Base-by-base conservation (phyloP, 1,140 invertebrate genomes). In the Sminthurides bifidus region DNA sequence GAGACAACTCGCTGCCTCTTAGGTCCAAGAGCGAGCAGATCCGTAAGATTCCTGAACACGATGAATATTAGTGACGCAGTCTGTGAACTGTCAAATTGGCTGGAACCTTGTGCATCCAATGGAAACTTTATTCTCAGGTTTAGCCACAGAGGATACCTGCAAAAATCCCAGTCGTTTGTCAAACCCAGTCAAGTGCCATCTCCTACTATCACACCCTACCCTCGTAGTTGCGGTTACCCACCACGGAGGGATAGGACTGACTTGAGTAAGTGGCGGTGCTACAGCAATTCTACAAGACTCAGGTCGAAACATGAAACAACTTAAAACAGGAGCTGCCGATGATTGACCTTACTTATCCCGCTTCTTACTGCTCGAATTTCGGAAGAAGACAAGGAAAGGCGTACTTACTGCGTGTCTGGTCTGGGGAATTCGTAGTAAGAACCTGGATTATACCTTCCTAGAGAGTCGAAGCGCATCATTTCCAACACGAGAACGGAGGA, bases 61-160 rank as follows among this genome's bases (percentile, higher is more conserved):
- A 38, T 27, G 24, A 58, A 35, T 15, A 43, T 21, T 3, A 53
- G 38, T 2, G 23, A 41, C 10, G 38, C 38, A 17, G 30, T n/a
- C 14, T 53, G 3, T 5, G 37, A 24, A 4, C 17, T 21, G 30
- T 27, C 17, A 40, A 12, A 30, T 2, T 27, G 31, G 26, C 37
- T 29, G 10, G 24, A 37, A 19, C 23, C 27, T 6, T 23, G 17
- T 21, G 26, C 5, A 40, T 58, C 33, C n/a, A 58, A 5, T 8
- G 56, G 56, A 19, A 58, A 41, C 40, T 46, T 2, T 5, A 44
- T 33, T 23, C 43, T 21, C 4, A 45, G n/a, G 3, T 52, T 8
- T n/a, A 58, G 56, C 56, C 56, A 58, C 19, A 46, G 41, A 21
- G 56, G 56, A 46, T 58, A 58, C 26, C 56, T 53, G n/a, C n/a